These are phyloP conservation scores for Metallyticus violacea DNA, from an alignment of 2,888 invertebrate genomes.

Conservation along the genomic window DNA sequence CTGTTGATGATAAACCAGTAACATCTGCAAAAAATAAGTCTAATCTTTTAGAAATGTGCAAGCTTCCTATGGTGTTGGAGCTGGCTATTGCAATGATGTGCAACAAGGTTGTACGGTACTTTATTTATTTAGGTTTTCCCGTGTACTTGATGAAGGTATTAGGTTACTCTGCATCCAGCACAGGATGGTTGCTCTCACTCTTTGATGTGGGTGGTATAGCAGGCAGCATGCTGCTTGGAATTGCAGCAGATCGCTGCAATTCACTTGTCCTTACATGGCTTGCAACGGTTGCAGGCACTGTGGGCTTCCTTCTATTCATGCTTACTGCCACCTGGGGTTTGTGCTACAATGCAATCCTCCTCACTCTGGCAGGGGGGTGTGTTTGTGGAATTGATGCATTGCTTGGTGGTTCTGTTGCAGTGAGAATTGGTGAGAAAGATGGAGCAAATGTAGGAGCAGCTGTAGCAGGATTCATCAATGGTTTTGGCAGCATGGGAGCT, in stretches of 20 bases:
- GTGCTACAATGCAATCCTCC: slow-evolving; percentile 43
- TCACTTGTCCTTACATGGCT: slow-evolving; percentile 42
- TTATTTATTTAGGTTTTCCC: slow-evolving; percentile 51
- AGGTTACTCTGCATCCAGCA: slow-evolving; percentile 44
- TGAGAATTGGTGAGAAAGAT: slow-evolving; percentile 48
- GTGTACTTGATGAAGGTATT: slow-evolving; percentile 46
- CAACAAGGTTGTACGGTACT: slow-evolving; percentile 50
- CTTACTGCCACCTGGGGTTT: slow-evolving; percentile 46
- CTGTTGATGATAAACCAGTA: background rate
- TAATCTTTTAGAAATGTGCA: slow-evolving; percentile 41
- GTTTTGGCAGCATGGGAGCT: slow-evolving; percentile 50
- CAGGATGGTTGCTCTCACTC: slow-evolving; percentile 48
- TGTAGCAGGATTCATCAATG: slow-evolving; percentile 49
- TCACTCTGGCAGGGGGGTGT: slow-evolving; percentile 47
- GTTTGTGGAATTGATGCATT: slow-evolving; percentile 50
- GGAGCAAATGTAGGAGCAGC: slow-evolving; percentile 47
- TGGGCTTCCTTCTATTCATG: slow-evolving; percentile 40
- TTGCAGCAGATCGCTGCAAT: slow-evolving; percentile 45
- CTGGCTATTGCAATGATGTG: slow-evolving; percentile 48
- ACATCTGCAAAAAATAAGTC: slow-evolving; percentile 6
- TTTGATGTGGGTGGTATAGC: slow-evolving; percentile 51
- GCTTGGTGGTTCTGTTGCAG: slow-evolving; percentile 48
- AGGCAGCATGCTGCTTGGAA: slow-evolving; percentile 47
- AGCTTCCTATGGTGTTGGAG: slow-evolving; percentile 45
- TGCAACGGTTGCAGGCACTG: slow-evolving; percentile 35